Evolutionary conservation across 2,888 invertebrate species (phyloP), one percentile per base, ranked within the genome.

Genomic region (Venusia cambrica): DNA sequence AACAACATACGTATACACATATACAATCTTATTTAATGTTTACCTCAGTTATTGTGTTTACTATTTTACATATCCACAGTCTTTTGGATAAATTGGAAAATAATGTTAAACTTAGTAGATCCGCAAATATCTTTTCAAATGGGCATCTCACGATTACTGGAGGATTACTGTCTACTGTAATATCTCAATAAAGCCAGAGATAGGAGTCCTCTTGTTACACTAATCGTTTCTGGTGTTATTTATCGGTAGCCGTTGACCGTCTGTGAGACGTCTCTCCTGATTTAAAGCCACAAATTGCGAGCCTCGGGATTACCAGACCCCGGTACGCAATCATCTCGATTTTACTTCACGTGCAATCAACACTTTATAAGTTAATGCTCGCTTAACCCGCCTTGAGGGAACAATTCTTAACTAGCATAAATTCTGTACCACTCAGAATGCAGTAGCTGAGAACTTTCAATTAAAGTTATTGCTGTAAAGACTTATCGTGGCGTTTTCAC

Each of bases 201-300:
- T 63, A 70, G 70, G 68, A 65, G 64, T 70, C 62, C 67, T 72
- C 67, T 74, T 73, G 74, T 78, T 74, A 77, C 66, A 69, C 74
- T 78, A 81, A 81, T 79, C 75, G 75, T 45, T 69, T 66, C 59
- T 47, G 54, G 51, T 62, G 67, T 81, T 79, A 81, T 83, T 85
- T 84, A 83, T 84, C 83, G 80, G 84, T 79, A 83, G 85, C 83
- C 41, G 67, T 45, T 55, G 65, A 52, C 58, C 63, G 54, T 59
- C 60, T 59, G 61, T 15, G 47, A 37, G 58, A 52, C 62, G 57
- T 64, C 57, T 60, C 62, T 53, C 58, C 67, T 84, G 85, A 87
- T 87, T 87, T 87, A 87, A 54, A 67, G 73, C 70, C 74, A 71
- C 67, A 87, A 85, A 87, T 87, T 85, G 84, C 84, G 77, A 63